A percentile compares a stretch with the other conserved stretches of the same genome.
phyloP scores from a whole-genome alignment of 2,888 invertebrate genomes.

The Drosophila tripunctata region DNA sequence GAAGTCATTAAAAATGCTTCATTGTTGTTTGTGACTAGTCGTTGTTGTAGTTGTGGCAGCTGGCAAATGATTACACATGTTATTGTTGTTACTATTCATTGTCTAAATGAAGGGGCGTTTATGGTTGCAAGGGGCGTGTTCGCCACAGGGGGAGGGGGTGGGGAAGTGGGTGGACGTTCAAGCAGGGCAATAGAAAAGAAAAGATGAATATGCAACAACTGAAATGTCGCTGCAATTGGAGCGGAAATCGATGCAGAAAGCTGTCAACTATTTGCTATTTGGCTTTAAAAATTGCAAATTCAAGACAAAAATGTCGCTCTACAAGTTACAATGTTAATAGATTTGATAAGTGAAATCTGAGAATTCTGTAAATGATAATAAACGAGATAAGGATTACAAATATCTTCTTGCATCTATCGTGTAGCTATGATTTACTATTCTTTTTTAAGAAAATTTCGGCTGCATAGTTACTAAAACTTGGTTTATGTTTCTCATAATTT shows the following conservation, averaged over 20 bases:
- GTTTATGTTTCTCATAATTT: too few relatives aligned
- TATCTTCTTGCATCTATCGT: too few relatives aligned
- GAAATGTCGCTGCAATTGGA: conserved; percentile 37
- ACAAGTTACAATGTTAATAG: background rate
- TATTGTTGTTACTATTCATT: conserved; percentile 30
- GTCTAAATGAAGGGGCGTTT: conserved; percentile 46
- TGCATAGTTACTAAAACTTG: too few relatives aligned
- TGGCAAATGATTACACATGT: conserved; percentile 62
- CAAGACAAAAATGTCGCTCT: background rate
- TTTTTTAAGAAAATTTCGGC: too few relatives aligned
- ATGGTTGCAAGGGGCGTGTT: background rate
- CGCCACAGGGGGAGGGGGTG: background rate
- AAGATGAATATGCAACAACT: too few relatives aligned
- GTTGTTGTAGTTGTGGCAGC: conserved; percentile 36
- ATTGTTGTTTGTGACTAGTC: conserved; percentile 44
- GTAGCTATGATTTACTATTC: too few relatives aligned
- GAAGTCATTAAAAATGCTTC: conserved; percentile 63
- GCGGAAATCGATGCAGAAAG: conserved; percentile 38
- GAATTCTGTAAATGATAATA: too few relatives aligned
- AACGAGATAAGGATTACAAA: too few relatives aligned
- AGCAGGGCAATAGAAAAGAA: background rate
- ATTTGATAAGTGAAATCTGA: too few relatives aligned
- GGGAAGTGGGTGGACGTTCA: background rate
- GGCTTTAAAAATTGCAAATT: background rate
- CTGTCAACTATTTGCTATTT: conserved; percentile 32